These are phyloP conservation scores for Oreamnos americanus DNA, from an alignment of 2,113 vertebrate species.

Conservation along the genomic window DNA sequence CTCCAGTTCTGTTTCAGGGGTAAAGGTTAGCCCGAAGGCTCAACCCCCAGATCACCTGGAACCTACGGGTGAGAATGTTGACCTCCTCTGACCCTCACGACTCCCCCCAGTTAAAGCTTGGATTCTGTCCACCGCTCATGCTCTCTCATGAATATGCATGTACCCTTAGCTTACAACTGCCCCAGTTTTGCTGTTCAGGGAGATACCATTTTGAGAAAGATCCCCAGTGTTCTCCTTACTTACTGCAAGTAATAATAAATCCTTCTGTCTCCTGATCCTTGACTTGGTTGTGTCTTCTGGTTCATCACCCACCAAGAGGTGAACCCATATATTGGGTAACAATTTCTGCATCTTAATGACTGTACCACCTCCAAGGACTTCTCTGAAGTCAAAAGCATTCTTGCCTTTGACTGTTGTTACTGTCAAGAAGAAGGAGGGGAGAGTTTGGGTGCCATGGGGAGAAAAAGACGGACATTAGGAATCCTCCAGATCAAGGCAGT, in stretches of 20 bases:
- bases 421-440: neutral
- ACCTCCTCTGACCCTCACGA: neutral
- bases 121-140: neutral
- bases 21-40: neutral
- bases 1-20: too few relatives aligned
- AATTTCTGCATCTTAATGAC: neutral
- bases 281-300: neutral
- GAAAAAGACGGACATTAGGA: neutral
- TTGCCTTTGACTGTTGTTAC: neutral
- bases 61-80: neutral
- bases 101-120: neutral
- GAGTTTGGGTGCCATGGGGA: neutral
- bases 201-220: neutral
- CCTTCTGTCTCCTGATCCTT: neutral
- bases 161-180: neutral
- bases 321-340: neutral
- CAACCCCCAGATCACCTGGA: neutral
- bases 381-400: neutral
- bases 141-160: neutral
- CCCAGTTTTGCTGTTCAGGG: neutral
- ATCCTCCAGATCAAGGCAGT: neutral
- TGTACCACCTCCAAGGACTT: neutral
- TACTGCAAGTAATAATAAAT: neutral
- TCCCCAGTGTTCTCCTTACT: neutral
- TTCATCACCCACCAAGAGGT: neutral